A percentile compares a stretch with the other conserved stretches of the same genome.
These are phyloP conservation scores for Ormyrus nitidulus DNA, from an alignment of 2,888 invertebrate species.

Conservation along the genomic window DNA sequence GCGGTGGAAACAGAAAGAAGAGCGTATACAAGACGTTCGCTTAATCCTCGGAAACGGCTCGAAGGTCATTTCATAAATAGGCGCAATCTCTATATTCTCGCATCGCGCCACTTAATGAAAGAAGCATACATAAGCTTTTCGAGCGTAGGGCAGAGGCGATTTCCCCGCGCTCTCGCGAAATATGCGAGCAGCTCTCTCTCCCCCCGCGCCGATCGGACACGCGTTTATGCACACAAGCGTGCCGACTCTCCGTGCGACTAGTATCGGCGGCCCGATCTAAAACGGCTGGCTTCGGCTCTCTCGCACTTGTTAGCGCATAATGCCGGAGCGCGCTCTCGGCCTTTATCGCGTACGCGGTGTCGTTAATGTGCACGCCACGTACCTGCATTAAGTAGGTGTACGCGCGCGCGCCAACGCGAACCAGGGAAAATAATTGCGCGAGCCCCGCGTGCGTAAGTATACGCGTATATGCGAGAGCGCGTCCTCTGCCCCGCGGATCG, in stretches of 20 bases:
- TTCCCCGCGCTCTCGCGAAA: not conserved
- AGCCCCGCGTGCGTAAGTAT: no score
- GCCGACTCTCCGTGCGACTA: constrained; percentile 43
- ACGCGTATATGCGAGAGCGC: no score
- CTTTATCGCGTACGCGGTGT: constrained; percentile 60
- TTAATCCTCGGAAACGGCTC: constrained; percentile 7
- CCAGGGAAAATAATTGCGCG: constrained; percentile 54
- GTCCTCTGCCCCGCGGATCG: no score
- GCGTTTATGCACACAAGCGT: not conserved
- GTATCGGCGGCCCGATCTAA: constrained; percentile 65
- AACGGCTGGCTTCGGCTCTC: constrained; percentile 64
- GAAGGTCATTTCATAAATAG: constrained; percentile 49
- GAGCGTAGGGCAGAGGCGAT: not conserved
- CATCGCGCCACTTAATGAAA: constrained; percentile 21
- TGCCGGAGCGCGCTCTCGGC: constrained; percentile 27
- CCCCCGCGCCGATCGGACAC: no score
- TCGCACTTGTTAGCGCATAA: constrained; percentile 68
- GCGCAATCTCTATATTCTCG: constrained; percentile 31
- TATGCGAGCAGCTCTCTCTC: not conserved
- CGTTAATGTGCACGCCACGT: constrained; percentile 63
- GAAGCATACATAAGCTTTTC: not conserved
- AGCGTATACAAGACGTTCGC: constrained; percentile 34
- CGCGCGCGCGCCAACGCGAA: constrained; percentile 45
- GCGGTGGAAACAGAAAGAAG: constrained; percentile 31
- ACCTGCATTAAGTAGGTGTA: constrained; percentile 53